Evolutionary conservation across 2,888 invertebrate species (phyloP), one percentile per base, ranked within the genome.

Genomic region (Geotrupes spiniger): DNA sequence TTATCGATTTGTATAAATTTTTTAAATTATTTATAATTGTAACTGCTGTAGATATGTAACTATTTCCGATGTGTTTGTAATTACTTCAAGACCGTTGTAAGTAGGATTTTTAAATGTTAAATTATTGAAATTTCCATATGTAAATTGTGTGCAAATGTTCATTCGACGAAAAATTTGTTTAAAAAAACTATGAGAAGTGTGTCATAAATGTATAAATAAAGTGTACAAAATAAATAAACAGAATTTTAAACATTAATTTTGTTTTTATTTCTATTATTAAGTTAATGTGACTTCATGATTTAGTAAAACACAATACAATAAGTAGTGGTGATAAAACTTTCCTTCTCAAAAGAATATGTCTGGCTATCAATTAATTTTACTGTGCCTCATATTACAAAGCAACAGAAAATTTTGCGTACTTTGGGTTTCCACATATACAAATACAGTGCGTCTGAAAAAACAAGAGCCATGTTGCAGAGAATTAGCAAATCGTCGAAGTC

Each of bases 151-250:
- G 14, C 33, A 15, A 12, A 33, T 21, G 21, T 33, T 33, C 9
- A 10, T 21, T 21, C 29, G 29, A 3, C 29, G 14, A 12, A 15
- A 12, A 33, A 33, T 33, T 33, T 15, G 33, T 33, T 33, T 12
- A 29, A 29, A 11, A 29, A 49, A 43, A 26, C 49, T 42, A 38
- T 37, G 15, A 49, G 39, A n/a, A n/a, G n/a, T n/a, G 49, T 49
- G 49, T 49, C 49, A 49, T 49, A 49, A 14, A 39, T 49, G 49
- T 49, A 49, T 39, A 48, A 49, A 43, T 43, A 29, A 49, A 49
- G 43, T 49, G 49, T 49, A 49, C 49, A 48, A 49, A 49, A 49
- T 33, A 40, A 38, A 38, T 38, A 38, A 40, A 40, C 26, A 40
- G 10, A 11, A 40, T 40, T 26, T 33, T 9, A 33, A 33, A 33